phyloP scores from a whole-genome alignment of 2,797 vertebrate genomes.

The Champsocephalus gunnari region DNA sequence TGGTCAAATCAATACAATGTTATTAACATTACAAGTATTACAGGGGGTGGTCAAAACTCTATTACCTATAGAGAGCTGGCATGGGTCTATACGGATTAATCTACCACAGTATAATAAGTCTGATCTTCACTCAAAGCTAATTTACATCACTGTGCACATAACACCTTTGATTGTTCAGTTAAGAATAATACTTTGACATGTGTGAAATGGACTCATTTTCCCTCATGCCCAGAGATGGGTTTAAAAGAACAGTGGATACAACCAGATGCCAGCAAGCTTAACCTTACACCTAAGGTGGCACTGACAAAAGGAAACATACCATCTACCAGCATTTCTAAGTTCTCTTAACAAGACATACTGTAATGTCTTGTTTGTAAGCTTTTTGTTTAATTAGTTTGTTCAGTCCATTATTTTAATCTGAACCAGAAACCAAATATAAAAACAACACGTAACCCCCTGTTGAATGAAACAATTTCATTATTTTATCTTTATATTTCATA shows the following conservation, averaged over 20 bases:
- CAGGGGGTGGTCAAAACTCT: conserved; percentile 31
- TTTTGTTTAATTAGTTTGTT: not conserved
- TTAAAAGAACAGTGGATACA: not conserved
- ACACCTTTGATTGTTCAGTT: conserved; percentile 2
- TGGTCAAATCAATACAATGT: conserved; percentile 32
- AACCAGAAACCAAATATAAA: not conserved
- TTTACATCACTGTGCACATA: conserved; percentile 16
- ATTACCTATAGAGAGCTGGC: conserved; percentile 4
- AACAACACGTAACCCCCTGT: not conserved
- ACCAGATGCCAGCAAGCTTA: not conserved
- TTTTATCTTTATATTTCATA: not conserved
- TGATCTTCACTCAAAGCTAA: conserved; percentile 1
- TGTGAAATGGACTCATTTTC: no score
- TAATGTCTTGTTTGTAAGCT: not conserved
- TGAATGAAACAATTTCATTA: not conserved
- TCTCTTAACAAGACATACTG: not conserved
- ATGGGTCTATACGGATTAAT: conserved; percentile 2
- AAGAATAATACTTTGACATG: conserved; percentile 2
- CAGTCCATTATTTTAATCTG: not conserved
- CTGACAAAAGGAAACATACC: not conserved
- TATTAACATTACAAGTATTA: conserved; percentile 12
- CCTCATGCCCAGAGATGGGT: not conserved
- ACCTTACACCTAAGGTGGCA: not conserved
- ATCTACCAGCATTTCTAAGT: not conserved
- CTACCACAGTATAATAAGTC: not conserved